Evolutionary conservation across 1,140 invertebrate genomes (phyloP), one percentile per base, ranked within the genome.

Genomic region (Stegodyphus dumicola): DNA sequence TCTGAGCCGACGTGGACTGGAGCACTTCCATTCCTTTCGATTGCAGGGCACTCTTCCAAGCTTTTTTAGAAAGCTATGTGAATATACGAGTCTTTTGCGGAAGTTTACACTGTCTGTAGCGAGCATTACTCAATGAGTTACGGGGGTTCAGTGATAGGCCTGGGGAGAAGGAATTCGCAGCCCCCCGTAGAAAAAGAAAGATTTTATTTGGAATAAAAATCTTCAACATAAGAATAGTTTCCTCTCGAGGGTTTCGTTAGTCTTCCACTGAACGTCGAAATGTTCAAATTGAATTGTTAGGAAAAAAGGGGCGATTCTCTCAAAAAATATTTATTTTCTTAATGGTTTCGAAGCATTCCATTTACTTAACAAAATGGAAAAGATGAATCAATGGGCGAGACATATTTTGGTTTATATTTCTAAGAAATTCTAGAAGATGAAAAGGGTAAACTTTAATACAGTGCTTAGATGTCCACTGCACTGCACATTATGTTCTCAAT

Each of bases 61-160:
- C 5, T 33, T 33, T 33, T 33, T 33, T 70, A n/a, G 80, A 75
- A 75, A 70, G 71, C 56, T 54, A 83, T 83, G 70, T 52, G 80
- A 83, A 83, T 75, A 66, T 83, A 83, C 56, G 80, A 66, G 60
- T 83, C 60, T 15, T 60, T 49, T 5, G 69, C 60, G 69, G 64
- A 33, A 83, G 73, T 83, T 83, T 83, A 75, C 71, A 65, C 79
- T 83, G 79, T 83, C 79, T 74, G 48, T 48, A 33, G 13, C 48
- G 56, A 49, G 33, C 79, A 83, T 83, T 83, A 74, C 49, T 33
- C 49, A 83, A 66, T 83, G 79, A 83, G 60, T 74, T 83, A 83
- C 70, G 13, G 70, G 18, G 33, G 15, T 49, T 17, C 15, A 33
- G 15, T n/a, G 71, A 64, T 52, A 15, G 18, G 71, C 11, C 54